phyloP scores from a whole-genome alignment of 1,140 invertebrate species.

The Drosophila arizonae region DNA sequence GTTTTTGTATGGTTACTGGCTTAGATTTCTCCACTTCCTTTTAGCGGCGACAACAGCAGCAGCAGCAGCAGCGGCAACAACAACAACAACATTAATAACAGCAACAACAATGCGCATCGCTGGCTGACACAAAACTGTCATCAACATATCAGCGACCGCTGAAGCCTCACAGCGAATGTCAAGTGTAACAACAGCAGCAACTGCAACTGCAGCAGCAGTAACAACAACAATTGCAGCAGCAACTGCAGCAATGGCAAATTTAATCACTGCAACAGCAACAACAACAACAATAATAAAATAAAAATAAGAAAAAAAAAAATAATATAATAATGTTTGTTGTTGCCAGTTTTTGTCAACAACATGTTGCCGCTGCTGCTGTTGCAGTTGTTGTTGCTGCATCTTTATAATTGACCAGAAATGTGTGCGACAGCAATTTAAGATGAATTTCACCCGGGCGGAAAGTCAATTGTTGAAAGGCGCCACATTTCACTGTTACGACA shows the following conservation, averaged over 20 bases:
- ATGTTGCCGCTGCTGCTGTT: neutral
- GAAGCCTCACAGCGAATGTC: conserved; percentile 39
- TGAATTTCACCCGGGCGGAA: conserved; percentile 39
- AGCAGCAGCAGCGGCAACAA: conserved; percentile 8
- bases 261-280: conserved; percentile 19
- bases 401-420: conserved; percentile 52
- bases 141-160: conserved; percentile 54
- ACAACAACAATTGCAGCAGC: conserved; percentile 3
- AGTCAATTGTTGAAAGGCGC: conserved; percentile 18
- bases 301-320: conserved; percentile 7
- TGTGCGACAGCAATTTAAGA: conserved; percentile 16
- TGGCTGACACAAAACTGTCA: conserved; percentile 72
- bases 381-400: conserved; percentile 5
- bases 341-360: conserved; percentile 9
- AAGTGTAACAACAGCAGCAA: conserved; percentile 43
- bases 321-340: conserved; percentile 9
- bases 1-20: conserved; percentile 22
- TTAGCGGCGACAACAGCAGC: conserved; percentile 20
- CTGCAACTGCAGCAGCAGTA: conserved; percentile 2
- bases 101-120: conserved; percentile 38
- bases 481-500: conserved; percentile 67
- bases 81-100: conserved; percentile 2
- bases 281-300: conserved; percentile 12
- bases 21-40: conserved; percentile 77
- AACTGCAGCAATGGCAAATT: conserved; percentile 6